Conservation (phyloP, 2,113 vertebrate species). For the Psittacula cyanocephala region DNA sequence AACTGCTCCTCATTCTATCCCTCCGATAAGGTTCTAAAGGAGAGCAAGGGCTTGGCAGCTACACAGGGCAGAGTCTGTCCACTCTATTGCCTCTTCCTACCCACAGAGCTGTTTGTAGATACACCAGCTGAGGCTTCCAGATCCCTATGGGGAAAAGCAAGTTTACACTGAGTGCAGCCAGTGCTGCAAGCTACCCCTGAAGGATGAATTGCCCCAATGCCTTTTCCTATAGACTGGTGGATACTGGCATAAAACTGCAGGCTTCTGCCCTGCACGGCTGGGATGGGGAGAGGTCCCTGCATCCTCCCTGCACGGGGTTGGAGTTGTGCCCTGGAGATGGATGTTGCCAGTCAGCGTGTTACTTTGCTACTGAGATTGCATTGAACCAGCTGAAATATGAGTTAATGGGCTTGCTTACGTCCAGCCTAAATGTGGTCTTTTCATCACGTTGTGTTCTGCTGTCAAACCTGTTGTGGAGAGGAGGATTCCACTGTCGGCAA, state of each 20-base stretch:
- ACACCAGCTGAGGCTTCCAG: background rate
- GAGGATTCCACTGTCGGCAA: conserved; percentile 39
- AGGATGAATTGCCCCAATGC: background rate
- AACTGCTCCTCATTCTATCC: background rate
- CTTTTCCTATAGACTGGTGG: background rate
- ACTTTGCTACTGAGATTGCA: background rate
- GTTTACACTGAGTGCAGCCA: background rate
- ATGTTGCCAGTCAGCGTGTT: background rate
- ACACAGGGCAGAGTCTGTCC: background rate
- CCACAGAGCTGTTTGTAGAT: rapidly evolving
- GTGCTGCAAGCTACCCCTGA: rapidly evolving
- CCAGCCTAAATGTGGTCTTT: background rate
- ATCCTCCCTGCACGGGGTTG: rapidly evolving
- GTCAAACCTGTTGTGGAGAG: conserved; percentile 46
- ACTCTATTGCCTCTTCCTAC: background rate
- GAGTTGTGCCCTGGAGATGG: background rate
- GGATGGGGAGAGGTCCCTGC: background rate
- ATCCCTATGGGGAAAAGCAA: background rate
- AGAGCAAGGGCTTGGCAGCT: background rate
- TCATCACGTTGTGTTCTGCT: conserved; percentile 36
- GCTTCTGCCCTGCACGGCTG: background rate
- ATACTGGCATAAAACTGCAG: background rate
- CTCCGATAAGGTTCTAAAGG: background rate
- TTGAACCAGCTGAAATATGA: conserved; percentile 39
- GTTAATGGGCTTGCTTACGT: conserved; percentile 46